Evolutionary conservation across 2,113 vertebrate species (phyloP).

Genomic region (Rhinopithecus roxellana): DNA sequence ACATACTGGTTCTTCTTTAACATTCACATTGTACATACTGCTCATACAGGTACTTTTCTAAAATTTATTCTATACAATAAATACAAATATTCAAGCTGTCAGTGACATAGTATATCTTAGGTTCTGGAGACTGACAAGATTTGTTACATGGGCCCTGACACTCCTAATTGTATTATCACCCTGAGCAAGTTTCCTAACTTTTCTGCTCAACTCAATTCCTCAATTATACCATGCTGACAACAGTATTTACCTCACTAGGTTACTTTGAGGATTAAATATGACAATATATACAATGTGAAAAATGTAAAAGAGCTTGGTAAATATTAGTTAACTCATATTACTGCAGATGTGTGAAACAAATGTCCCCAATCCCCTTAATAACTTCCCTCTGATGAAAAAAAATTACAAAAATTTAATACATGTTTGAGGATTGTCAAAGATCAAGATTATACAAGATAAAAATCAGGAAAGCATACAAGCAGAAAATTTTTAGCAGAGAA

Average conservation of each 20-base stretch:
- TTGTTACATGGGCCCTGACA: neutral
- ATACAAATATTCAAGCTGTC: neutral
- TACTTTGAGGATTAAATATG: neutral
- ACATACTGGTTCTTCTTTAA: neutral
- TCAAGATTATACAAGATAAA: slow-evolving; percentile 41
- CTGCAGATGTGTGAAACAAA: neutral
- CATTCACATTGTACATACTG: neutral
- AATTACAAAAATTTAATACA: slow-evolving; percentile 55
- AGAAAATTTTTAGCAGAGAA: neutral
- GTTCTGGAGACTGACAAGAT: neutral
- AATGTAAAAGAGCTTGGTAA: neutral
- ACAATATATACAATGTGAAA: neutral
- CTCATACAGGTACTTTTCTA: neutral
- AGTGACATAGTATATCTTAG: neutral
- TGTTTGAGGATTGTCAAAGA: slow-evolving; percentile 36
- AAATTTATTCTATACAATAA: neutral
- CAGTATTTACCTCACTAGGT: neutral
- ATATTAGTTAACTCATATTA: neutral
- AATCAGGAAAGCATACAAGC: slow-evolving; percentile 27
- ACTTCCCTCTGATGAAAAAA: slow-evolving; percentile 33
- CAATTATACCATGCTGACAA: neutral
- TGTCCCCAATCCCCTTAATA: neutral
- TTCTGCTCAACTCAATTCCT: neutral
- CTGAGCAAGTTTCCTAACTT: neutral
- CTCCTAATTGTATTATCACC: neutral